Base-by-base conservation (phyloP, 2,888 invertebrate species). In the Tholera decimalis region DNA sequence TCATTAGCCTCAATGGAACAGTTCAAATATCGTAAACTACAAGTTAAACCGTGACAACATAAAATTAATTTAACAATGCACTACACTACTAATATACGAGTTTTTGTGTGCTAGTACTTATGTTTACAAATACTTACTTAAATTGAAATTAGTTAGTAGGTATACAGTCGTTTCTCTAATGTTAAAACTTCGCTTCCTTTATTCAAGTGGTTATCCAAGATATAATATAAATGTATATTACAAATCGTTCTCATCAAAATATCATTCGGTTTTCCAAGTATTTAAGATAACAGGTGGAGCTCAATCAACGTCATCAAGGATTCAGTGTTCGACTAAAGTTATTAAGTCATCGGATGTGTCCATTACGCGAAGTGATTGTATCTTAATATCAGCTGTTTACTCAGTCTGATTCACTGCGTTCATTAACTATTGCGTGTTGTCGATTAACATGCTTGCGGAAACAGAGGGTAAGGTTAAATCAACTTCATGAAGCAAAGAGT, bases 391-490 rank as follows among this genome's bases (percentile, higher is more conserved):
- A 75, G 67, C 67, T 67, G 73, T 50, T 54, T 61, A 51, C 56
- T 72, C 33, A n/a, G 28, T 22, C 35, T 81, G 80, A 82, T 66
- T 82, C 77, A 76, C 44, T 50, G 39, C 60, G 46, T 44, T 79
- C 61, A 64, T 70, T 65, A 71, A 54, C 62, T 65, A 75, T 66
- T 64, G 64, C 76, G 54, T 65, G 60, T 72, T 39, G 18, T 69
- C 59, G 61, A 69, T 67, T 64, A 39, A 35, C 41, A 66, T 41
- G 24, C 55, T 60, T 59, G 26, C 56, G 59, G 73, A 67, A 78
- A 59, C 49, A 20, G 22, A 59, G 47, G 44, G 46, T 53, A 43
- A 74, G 57, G 53, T 68, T 74, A 39, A 47, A 24, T 37, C 15
- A 66, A 75, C 56, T 20, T 33, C 39, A 57, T 60, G 56, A 57